These are phyloP conservation scores for Nomia melanderi DNA, from an alignment of 1,140 invertebrate genomes.

Conservation along the genomic window DNA sequence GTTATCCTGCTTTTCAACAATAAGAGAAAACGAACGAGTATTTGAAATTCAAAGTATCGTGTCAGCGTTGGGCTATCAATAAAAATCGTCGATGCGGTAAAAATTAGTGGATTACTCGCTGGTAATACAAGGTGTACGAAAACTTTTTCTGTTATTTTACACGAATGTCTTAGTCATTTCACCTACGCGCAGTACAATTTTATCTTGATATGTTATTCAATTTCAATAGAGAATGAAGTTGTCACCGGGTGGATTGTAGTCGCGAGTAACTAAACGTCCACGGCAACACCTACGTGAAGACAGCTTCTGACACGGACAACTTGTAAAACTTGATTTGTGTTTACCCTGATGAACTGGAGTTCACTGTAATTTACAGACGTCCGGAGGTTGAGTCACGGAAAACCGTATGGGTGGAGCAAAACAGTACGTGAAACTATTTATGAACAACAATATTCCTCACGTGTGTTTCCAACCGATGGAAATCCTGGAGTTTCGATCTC, in stretches of 20 bases:
- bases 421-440: not conserved
- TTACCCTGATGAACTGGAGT: not conserved
- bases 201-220: slow-evolving; percentile 4
- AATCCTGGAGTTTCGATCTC: too few species aligned
- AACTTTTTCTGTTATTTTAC: not conserved
- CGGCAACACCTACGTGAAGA: not conserved
- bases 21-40: too few species aligned
- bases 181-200: not conserved
- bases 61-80: too few species aligned
- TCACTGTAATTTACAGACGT: not conserved
- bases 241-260: not conserved
- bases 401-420: not conserved
- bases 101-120: not conserved
- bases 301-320: not conserved
- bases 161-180: not conserved
- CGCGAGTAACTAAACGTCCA: not conserved
- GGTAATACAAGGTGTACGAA: not conserved
- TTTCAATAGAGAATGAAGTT: slow-evolving; percentile 6
- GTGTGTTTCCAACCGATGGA: too few species aligned
- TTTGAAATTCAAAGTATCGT: too few species aligned
- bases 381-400: not conserved
- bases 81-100: not conserved
- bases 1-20: too few species aligned
- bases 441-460: not conserved
- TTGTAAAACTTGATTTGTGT: slow-evolving; percentile 16